Percentiles rank a stretch among this genome's conserved stretches.
Evolutionary conservation across 2,797 vertebrate genomes (phyloP).

Genomic region (Thalassophryne amazonica): DNA sequence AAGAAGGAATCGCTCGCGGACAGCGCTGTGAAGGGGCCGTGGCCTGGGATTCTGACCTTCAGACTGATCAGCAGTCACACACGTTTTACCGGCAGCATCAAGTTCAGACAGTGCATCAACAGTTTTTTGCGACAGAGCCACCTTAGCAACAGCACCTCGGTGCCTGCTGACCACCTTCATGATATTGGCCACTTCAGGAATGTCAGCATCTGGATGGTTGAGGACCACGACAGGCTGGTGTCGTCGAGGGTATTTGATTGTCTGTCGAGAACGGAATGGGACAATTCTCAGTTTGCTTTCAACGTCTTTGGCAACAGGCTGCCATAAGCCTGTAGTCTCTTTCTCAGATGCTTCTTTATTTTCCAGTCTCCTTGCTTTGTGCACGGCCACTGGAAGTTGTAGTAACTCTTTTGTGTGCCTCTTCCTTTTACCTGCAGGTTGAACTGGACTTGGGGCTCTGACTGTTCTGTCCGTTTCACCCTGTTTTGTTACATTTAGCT

Average conservation of each 20-base stretch:
- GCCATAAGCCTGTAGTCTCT: slow-evolving; percentile 69
- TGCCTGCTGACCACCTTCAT: slow-evolving; percentile 92
- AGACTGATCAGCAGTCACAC: slow-evolving; percentile 16
- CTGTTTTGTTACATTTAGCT: slow-evolving; percentile 30
- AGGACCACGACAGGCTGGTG: slow-evolving; percentile 97
- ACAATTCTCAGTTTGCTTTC: slow-evolving; percentile 87
- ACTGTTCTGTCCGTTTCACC: slow-evolving; percentile 54
- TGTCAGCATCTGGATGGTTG: slow-evolving; percentile 96
- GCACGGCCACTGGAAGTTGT: slow-evolving; percentile 72
- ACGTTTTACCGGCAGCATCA: slow-evolving; percentile 1
- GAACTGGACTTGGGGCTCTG: slow-evolving; percentile 57
- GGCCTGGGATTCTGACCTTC: slow-evolving; percentile 51
- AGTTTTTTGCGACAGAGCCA: slow-evolving; percentile 89
- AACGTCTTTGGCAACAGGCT: slow-evolving; percentile 83
- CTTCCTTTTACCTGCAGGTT: slow-evolving; percentile 82
- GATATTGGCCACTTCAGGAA: slow-evolving; percentile 91
- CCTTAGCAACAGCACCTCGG: slow-evolving; percentile 90
- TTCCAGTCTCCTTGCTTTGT: slow-evolving; percentile 80
- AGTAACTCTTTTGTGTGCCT: slow-evolving; percentile 82
- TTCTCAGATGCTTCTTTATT: slow-evolving; percentile 83
- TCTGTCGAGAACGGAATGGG: slow-evolving; percentile 88
- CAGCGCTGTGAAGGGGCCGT: slow-evolving; percentile 79
- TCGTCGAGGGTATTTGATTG: slow-evolving; percentile 90
- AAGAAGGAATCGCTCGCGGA: slow-evolving; percentile 92
- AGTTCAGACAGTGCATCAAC: slow-evolving; percentile 85